Evolutionary conservation across 2,797 vertebrate genomes (phyloP).

Genomic region (Masticophis lateralis): DNA sequence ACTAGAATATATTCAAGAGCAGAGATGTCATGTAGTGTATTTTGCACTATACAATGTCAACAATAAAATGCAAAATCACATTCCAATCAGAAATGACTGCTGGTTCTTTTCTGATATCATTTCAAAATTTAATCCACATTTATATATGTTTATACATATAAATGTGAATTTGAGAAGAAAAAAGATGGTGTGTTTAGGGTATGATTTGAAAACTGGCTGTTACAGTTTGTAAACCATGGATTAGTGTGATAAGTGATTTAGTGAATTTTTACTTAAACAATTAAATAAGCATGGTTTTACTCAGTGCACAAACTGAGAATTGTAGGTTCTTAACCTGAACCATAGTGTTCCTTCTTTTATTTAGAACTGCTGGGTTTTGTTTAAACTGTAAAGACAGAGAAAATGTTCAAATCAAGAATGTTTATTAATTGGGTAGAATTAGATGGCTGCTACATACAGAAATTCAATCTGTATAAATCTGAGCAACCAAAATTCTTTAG

Average conservation of each 20-base stretch:
- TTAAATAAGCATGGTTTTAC: neutral
- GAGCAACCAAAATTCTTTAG: neutral
- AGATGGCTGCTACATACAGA: neutral
- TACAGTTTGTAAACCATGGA: neutral
- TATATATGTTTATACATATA: neutral
- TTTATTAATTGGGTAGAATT: neutral
- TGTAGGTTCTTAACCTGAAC: neutral
- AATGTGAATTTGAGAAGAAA: neutral
- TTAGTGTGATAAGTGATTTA: neutral
- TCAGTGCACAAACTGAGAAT: neutral
- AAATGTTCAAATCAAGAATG: neutral
- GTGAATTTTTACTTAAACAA: neutral
- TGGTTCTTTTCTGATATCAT: neutral
- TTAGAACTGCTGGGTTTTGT: neutral
- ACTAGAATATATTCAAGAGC: neutral
- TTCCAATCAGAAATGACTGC: neutral
- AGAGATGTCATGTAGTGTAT: neutral
- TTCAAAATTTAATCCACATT: neutral
- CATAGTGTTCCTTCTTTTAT: neutral
- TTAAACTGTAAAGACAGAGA: neutral
- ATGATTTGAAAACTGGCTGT: neutral
- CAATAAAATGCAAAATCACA: neutral
- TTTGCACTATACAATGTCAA: neutral
- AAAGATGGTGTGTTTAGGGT: neutral
- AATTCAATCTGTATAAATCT: neutral